phyloP scores from a whole-genome alignment of 1,140 invertebrate genomes.

The Schlechtendalia chinensis region DNA sequence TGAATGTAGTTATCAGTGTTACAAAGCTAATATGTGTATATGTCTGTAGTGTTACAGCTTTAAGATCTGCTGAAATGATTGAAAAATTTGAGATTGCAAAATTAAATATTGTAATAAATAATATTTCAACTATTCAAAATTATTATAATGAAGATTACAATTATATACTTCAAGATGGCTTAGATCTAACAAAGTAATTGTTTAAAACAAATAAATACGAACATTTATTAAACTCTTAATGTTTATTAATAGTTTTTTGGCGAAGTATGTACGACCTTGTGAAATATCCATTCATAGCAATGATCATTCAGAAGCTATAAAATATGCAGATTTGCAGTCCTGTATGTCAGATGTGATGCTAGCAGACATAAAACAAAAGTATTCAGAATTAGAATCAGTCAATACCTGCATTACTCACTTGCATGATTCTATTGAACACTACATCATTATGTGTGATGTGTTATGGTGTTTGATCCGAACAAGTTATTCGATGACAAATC shows the following conservation, averaged over 20 bases:
- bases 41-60: slow-evolving; percentile 5
- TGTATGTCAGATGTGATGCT: background rate
- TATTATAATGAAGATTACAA: background rate
- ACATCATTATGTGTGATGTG: slow-evolving; percentile 24
- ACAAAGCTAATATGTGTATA: background rate
- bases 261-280: background rate
- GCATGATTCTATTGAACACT: slow-evolving; percentile 22
- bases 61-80: background rate
- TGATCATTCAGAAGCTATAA: background rate
- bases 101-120: background rate
- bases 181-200: slow-evolving; percentile 2
- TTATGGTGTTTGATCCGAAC: slow-evolving; percentile 7
- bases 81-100: background rate
- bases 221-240: too few species aligned
- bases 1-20: background rate
- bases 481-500: slow-evolving; percentile 1
- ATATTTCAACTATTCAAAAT: background rate
- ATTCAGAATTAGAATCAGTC: background rate
- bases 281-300: background rate
- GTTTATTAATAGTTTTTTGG: background rate
- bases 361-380: background rate
- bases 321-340: background rate
- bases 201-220: slow-evolving; percentile 1
- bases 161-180: background rate
- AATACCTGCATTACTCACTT: background rate